Conservation (phyloP, 2,888 invertebrate species). For the Acheta domesticus region DNA sequence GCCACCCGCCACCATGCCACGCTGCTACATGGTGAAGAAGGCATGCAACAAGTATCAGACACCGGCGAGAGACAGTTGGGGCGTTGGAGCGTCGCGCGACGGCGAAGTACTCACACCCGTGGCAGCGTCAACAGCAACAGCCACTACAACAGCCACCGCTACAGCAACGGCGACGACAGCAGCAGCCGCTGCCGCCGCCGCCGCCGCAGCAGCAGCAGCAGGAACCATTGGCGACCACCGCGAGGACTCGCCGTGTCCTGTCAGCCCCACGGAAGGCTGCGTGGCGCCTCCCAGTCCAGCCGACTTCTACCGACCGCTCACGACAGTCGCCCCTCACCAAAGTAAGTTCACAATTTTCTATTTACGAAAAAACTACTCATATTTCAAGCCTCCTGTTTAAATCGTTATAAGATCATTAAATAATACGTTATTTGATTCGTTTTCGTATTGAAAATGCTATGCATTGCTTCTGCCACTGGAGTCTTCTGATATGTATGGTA, state of each 20-base stretch:
- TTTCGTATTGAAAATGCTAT: too few relatives aligned
- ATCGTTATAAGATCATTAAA: too few relatives aligned
- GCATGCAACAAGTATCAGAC: slow-evolving; percentile 51
- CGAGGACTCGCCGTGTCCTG: slow-evolving; percentile 46
- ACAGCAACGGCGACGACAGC: slow-evolving; percentile 1
- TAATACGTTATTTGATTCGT: too few relatives aligned
- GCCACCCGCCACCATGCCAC: slow-evolving; percentile 32
- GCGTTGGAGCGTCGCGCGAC: slow-evolving; percentile 33
- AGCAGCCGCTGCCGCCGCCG: too few relatives aligned
- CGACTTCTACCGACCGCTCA: slow-evolving; percentile 42
- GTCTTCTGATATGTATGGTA: too few relatives aligned
- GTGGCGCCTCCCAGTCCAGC: slow-evolving; percentile 59
- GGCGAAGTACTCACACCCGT: too few relatives aligned
- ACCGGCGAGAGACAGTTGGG: slow-evolving; percentile 31
- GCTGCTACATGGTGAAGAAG: slow-evolving; percentile 52
- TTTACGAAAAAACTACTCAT: not conserved
- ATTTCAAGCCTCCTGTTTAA: too few relatives aligned
- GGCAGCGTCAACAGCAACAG: too few relatives aligned
- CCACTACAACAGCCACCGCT: too few relatives aligned
- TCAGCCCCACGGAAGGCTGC: slow-evolving; percentile 59
- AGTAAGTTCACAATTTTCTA: slow-evolving; percentile 30
- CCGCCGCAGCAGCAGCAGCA: not conserved
- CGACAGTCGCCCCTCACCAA: slow-evolving; percentile 33
- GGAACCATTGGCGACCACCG: slow-evolving; percentile 30
- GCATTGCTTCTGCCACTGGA: too few relatives aligned